Percentiles rank a stretch among this genome's conserved stretches.
phyloP scores from a whole-genome alignment of 2,888 invertebrate genomes.

The Tenodera sinensis region DNA sequence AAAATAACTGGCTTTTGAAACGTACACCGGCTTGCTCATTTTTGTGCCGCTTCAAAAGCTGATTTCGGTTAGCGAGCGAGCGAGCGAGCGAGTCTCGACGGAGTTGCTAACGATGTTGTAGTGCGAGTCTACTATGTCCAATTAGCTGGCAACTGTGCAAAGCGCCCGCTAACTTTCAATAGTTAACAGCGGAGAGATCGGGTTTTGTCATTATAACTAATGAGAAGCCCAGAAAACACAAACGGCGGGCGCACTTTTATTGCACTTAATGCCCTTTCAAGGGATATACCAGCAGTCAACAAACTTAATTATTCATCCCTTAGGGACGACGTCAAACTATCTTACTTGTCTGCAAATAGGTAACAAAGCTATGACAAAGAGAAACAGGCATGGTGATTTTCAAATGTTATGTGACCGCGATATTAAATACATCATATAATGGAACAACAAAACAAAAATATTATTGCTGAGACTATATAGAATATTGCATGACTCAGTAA shows the following conservation, averaged over 20 bases:
- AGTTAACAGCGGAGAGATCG: background rate
- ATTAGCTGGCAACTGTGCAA: background rate
- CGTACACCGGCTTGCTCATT: background rate
- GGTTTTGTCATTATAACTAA: background rate
- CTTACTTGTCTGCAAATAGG: no score
- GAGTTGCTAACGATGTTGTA: background rate
- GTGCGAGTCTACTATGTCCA: background rate
- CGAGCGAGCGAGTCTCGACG: background rate
- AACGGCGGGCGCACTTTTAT: background rate
- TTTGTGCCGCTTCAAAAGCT: background rate
- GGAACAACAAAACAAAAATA: no score
- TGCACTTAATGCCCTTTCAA: background rate
- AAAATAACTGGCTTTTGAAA: background rate
- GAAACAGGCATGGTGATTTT: no score
- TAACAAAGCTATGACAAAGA: no score
- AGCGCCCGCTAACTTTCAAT: background rate
- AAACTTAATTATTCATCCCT: no score
- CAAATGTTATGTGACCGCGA: no score
- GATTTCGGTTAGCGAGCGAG: background rate
- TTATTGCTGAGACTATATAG: no score
- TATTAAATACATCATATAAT: no score
- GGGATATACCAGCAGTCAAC: no score
- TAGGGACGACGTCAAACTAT: no score
- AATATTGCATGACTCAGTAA: no score
- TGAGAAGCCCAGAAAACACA: background rate